These are phyloP conservation scores for Haemorhous mexicanus DNA, from an alignment of 2,113 vertebrate genomes.

Conservation along the genomic window DNA sequence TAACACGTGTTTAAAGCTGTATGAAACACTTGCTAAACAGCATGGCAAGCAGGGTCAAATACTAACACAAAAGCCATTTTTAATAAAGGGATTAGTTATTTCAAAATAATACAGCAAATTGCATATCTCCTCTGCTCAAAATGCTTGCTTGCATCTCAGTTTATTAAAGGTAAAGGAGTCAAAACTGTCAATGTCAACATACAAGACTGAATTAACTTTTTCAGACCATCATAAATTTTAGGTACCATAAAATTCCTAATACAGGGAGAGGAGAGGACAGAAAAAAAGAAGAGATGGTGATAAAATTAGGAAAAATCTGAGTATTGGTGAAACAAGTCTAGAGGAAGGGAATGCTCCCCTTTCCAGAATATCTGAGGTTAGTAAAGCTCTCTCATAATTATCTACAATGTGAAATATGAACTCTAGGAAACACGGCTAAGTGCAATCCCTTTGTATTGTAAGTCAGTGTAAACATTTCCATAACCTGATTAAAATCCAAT, in stretches of 20 bases:
- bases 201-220: background rate
- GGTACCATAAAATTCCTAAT: background rate
- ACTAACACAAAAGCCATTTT: background rate
- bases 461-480: background rate
- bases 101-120: background rate
- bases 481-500: background rate
- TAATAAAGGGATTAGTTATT: background rate
- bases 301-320: background rate
- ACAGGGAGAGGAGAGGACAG: rapidly evolving
- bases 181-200: background rate
- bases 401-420: background rate
- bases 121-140: background rate
- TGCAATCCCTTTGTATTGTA: background rate
- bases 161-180: background rate
- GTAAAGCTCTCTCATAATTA: background rate
- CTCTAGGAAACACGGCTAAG: background rate
- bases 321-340: background rate
- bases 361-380: background rate
- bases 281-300: background rate
- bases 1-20: background rate
- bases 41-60: background rate
- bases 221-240: background rate
- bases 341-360: background rate
- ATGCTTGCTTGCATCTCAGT: background rate
- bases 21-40: background rate